phyloP scores from a whole-genome alignment of 2,888 invertebrate genomes.

The Microplitis deprimator region DNA sequence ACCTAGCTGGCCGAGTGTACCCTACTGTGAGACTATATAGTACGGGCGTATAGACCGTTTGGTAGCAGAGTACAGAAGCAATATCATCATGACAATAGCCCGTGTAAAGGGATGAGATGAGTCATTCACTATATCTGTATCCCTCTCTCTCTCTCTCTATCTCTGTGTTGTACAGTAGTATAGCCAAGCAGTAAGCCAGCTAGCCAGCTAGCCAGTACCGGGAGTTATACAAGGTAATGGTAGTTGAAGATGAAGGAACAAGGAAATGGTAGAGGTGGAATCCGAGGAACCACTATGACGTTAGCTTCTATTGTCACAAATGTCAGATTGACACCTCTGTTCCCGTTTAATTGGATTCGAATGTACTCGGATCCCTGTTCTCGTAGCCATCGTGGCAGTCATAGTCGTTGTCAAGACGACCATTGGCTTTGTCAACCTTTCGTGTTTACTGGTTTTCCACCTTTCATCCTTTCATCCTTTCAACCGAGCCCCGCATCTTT shows the following conservation, averaged over 20 bases:
- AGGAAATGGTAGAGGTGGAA: not conserved
- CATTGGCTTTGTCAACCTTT: not conserved
- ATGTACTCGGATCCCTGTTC: slow-evolving; percentile 14
- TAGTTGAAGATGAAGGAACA: not conserved
- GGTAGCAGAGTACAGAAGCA: not conserved
- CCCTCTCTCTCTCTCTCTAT: too few relatives aligned
- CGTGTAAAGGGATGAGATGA: not conserved
- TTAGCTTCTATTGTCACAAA: slow-evolving; percentile 16
- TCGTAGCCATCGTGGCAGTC: not conserved
- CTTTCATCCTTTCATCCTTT: slow-evolving; percentile 1
- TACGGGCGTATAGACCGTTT: not conserved
- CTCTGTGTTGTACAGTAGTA: not conserved
- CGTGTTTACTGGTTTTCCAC: not conserved
- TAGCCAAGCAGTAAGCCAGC: not conserved
- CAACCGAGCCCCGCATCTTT: not conserved
- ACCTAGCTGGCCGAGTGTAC: slow-evolving; percentile 7
- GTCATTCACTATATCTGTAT: not conserved
- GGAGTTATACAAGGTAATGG: not conserved
- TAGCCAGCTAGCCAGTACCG: not conserved
- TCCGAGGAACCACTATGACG: slow-evolving; percentile 10
- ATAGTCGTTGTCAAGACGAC: not conserved
- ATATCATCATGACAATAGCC: slow-evolving; percentile 26
- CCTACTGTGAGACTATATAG: not conserved
- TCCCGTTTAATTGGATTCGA: slow-evolving; percentile 46
- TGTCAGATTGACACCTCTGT: slow-evolving; percentile 36